Evolutionary conservation across 2,888 invertebrate genomes (phyloP).

Genomic region (Dryadula phaetusa): DNA sequence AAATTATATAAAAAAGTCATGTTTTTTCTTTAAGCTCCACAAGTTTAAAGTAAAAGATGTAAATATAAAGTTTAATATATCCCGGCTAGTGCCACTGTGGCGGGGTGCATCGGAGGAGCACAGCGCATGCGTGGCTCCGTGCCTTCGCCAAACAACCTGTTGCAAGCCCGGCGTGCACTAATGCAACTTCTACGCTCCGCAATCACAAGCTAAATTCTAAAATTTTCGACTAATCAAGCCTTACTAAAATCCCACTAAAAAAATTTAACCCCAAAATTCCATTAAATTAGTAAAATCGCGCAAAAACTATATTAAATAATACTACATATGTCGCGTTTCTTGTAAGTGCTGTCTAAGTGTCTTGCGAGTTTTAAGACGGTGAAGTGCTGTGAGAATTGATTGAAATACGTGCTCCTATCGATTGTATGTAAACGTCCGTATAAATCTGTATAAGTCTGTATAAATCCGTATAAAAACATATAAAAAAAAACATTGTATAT

Average conservation of each 20-base stretch:
- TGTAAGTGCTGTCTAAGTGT: conserved; percentile 63
- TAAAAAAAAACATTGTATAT: conserved; percentile 45
- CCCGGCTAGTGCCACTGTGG: conserved; percentile 64
- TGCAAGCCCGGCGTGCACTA: conserved; percentile 81
- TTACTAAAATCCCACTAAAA: conserved; percentile 24
- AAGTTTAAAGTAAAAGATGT: background rate
- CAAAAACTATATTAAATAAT: conserved; percentile 13
- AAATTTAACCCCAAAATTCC: conserved; percentile 42
- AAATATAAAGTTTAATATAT: conserved; percentile 28
- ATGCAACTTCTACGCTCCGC: conserved; percentile 71
- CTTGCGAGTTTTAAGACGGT: conserved; percentile 64
- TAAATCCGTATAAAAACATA: conserved; percentile 46
- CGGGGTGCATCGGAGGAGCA: conserved; percentile 60
- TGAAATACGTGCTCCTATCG: conserved; percentile 66
- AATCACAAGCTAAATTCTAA: conserved; percentile 56
- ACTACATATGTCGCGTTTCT: conserved; percentile 52
- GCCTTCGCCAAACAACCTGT: conserved; percentile 80
- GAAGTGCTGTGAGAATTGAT: conserved; percentile 71
- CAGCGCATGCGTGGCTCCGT: conserved; percentile 68
- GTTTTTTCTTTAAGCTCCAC: background rate
- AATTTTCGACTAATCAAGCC: conserved; percentile 44
- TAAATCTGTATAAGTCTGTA: conserved; percentile 38
- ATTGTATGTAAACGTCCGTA: conserved; percentile 52
- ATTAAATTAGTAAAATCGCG: background rate
- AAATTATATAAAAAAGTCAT: too few relatives aligned